phyloP scores from a whole-genome alignment of 2,888 invertebrate species.

The Smittia aterrima region DNA sequence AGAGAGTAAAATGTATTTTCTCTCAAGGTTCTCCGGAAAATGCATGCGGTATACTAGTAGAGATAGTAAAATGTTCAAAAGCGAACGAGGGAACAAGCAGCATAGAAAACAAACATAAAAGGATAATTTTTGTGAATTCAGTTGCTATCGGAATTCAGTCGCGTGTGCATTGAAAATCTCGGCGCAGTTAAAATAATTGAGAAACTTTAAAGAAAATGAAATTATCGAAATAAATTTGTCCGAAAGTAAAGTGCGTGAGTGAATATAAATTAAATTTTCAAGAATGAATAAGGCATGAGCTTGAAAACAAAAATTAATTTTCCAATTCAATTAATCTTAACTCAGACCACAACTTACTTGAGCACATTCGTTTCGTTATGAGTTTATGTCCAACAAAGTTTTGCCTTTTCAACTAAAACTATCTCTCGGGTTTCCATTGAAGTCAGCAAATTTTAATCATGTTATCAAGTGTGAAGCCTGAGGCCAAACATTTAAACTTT shows the following conservation, averaged over 20 bases:
- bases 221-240: not conserved
- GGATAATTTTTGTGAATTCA: slow-evolving; percentile 40
- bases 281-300: not conserved
- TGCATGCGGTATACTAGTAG: slow-evolving; percentile 32
- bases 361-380: not conserved
- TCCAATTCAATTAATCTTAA: slow-evolving; percentile 31
- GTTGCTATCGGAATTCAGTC: slow-evolving; percentile 40
- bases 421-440: not conserved
- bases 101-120: slow-evolving; percentile 41
- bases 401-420: not conserved
- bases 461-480: not conserved
- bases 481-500: not conserved
- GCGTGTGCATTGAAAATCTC: slow-evolving; percentile 38
- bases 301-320: slow-evolving; percentile 30
- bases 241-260: too few species aligned
- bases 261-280: too few species aligned
- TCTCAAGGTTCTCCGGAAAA: slow-evolving; percentile 29
- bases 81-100: slow-evolving; percentile 31
- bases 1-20: slow-evolving; percentile 4
- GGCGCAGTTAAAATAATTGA: not conserved
- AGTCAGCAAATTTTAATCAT: slow-evolving; percentile 5
- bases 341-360: not conserved
- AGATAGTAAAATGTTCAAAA: slow-evolving; percentile 38
- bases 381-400: not conserved
- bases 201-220: slow-evolving; percentile 9